Base-by-base conservation (phyloP, 2,113 vertebrate genomes). In the Papio anubis region DNA sequence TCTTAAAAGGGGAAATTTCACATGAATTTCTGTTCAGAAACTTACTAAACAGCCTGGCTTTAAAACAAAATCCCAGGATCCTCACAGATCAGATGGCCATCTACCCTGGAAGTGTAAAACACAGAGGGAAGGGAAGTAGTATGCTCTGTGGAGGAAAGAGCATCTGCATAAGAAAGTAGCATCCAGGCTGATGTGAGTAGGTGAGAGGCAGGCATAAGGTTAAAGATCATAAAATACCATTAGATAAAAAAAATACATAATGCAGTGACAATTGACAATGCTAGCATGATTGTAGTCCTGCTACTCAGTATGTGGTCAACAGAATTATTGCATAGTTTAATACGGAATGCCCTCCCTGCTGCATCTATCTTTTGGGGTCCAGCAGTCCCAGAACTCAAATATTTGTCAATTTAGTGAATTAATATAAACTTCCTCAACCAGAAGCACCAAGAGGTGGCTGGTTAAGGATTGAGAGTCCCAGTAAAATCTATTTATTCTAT, bases 401-500 rank as follows among this genome's bases (percentile, higher is more conserved):
- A 96, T 81, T 90, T 91, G 23, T 57, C 76, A 21, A 88, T 83
- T 93, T 96, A 91, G 93, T 94, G 61, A 96, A 88, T 94, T 92
- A 92, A 96, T 80, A 92, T 66, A 89, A 88, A 76, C 27, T 84
- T 64, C 92, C 50, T 92, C 48, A 83, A 93, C n/a, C 52, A 90
- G 68, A 80, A 95, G 59, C 35, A 96, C 52, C 48, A 87, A 86
- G 35, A 87, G 20, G 27, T 90, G 57, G 32, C 30, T 72, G 17
- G 55, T 70, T 79, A 94, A 90, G 57, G 48, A 93, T 68, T 61
- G 52, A 76, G 70, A 87, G 30, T 90, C 18, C 4, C n/a, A 93
- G 75, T 27, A 90, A 97, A 92, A 95, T 90, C 17, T 79, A 40
- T 93, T 87, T 73, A 27, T 91, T 91, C 64, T 80, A 70, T 78